These are phyloP conservation scores for Cyrtorhinus lividipennis DNA, from an alignment of 1,140 invertebrate genomes.

Conservation along the genomic window DNA sequence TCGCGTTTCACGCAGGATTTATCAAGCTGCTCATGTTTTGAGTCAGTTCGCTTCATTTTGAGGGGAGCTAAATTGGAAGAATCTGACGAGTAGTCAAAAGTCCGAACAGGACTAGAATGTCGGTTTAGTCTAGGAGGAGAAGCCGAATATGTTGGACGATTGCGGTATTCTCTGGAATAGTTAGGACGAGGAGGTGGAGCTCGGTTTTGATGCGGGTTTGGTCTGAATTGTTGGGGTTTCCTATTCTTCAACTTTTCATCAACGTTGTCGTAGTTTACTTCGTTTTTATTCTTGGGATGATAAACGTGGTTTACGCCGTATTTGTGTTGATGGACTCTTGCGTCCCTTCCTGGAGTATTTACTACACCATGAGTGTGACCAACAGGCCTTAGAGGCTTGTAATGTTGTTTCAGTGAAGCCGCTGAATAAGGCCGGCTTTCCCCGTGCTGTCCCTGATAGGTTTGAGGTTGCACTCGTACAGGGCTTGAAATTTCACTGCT, in stretches of 20 bases:
- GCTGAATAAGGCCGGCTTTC: conserved; percentile 3
- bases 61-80: neutral
- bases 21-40: neutral
- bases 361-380: neutral
- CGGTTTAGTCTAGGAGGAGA: neutral
- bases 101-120: neutral
- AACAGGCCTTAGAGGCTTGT: neutral
- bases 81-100: neutral
- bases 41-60: neutral
- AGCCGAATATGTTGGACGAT: neutral
- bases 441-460: neutral
- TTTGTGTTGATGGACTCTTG: neutral
- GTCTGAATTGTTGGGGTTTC: neutral
- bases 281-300: neutral
- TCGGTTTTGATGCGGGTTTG: neutral
- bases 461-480: neutral
- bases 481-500: neutral
- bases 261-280: neutral
- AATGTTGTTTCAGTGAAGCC: conserved; percentile 3
- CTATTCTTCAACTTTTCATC: neutral
- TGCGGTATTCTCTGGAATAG: neutral
- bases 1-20: neutral
- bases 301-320: conserved; percentile 4
- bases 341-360: neutral
- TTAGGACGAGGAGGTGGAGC: neutral